Evolutionary conservation across 2,113 vertebrate species (phyloP), one percentile per base, ranked within the genome.

Genomic region (Gadus chalcogrammus): DNA sequence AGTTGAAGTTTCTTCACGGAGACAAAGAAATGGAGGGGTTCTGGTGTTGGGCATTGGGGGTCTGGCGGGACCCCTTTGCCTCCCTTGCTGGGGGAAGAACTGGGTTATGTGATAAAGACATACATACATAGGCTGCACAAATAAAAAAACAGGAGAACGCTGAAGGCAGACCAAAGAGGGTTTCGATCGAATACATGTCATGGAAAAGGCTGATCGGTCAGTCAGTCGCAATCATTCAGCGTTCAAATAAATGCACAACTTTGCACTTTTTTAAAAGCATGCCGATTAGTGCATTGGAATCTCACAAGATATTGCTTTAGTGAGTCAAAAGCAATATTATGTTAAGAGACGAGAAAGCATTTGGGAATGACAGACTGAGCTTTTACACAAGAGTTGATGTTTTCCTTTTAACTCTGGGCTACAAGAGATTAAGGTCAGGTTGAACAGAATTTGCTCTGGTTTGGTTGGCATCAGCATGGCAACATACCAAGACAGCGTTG

Each of bases 21-120:
- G 94, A 95, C 93, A 96, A 94, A 97, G 94, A 92, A 94, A 90
- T 80, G 42, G 42, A 9, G 95, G 93, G 92, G 92, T 91, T 93
- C 94, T 89, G 94, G 81, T 72, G 93, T 92, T 87, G 96, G 42
- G 94, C 95, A 95, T 96, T 94, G 92, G 88, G 94, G 96, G 95
- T 94, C 93, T 95, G 94, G 93, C 91, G 91, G 92, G 94, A 93
- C 95, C 95, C 96, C 94, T 89, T 96, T 97, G 95, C 96, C 95
- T 95, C 94, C 87, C 94, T 95, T 93, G 95, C 97, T 98, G 97
- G 92, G 94, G 94, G 94, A 94, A 95, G 92, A 97, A 97, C 93
- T 96, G 94, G 91, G 93, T 99, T 97, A 98, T 83, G 97, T 95
- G 93, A 95, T 95, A 98, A 96, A 99, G 96, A 98, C 94, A 99